Conservation (phyloP, 2,797 vertebrate species). For the Nothura maculosa region DNA sequence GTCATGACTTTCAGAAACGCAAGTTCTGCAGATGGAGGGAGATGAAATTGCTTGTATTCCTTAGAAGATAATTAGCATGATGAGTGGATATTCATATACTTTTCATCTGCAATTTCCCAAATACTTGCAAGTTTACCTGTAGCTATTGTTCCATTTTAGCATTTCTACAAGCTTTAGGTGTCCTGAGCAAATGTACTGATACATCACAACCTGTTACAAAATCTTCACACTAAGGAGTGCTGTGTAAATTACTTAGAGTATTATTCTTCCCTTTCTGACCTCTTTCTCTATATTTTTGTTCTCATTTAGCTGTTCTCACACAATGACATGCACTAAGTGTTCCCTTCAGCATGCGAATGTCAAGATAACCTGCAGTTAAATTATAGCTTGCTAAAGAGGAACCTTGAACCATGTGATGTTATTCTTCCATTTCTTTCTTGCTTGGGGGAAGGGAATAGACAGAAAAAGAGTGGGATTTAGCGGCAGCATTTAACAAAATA, state of each 20-base stretch:
- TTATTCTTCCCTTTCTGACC: constrained; percentile 47
- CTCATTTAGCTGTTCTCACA: constrained; percentile 42
- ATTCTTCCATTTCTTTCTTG: constrained; percentile 2
- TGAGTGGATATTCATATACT: not conserved
- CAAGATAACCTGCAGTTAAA: constrained; percentile 52
- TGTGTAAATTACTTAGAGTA: constrained; percentile 33
- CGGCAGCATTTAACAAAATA: constrained; percentile 5
- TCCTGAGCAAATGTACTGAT: not conserved
- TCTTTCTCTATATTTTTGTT: constrained; percentile 49
- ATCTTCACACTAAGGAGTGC: accelerated
- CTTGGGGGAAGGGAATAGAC: not conserved
- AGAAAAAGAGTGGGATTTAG: not conserved
- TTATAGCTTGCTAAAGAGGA: constrained; percentile 26
- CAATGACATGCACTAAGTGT: constrained; percentile 25
- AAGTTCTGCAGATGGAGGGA: not conserved
- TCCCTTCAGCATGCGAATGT: constrained; percentile 56
- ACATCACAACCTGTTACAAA: not conserved
- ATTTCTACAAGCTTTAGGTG: not conserved
- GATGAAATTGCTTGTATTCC: not conserved
- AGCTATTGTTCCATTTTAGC: not conserved
- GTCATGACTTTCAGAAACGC: not conserved
- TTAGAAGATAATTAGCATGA: not conserved
- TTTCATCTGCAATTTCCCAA: not conserved
- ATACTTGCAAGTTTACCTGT: not conserved
- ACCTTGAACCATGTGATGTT: constrained; percentile 12